Evolutionary conservation across 2,888 invertebrate species (phyloP), one percentile per base, ranked within the genome.

Genomic region (Cheiracanthium punctorium): DNA sequence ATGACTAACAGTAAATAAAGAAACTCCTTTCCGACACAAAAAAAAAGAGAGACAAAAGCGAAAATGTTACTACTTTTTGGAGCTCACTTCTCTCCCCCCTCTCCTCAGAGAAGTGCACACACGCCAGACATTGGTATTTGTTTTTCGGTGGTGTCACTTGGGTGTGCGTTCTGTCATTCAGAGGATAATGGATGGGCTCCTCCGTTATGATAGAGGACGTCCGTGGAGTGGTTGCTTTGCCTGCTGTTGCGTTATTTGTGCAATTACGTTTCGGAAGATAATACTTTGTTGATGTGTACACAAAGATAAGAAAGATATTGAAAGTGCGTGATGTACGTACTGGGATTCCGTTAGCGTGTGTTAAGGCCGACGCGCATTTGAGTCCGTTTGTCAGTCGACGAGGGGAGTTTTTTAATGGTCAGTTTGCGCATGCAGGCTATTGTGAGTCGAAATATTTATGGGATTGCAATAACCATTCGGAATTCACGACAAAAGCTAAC

Each of bases 111-210:
- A 7, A n/a, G n/a, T n/a, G n/a, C n/a, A 10, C 37, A 37, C 37
- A 37, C 37, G n/a, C n/a, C n/a, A 37, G 4, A 37, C 10, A 37
- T 7, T 24, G 58, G 24, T 58, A 58, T 58, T 58, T 58, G 58
- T 58, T 58, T 58, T 58, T 20, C n/a, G 5, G 58, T 58, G 58
- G 58, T 58, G 58, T 58, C 58, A 58, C 58, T 58, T 20, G 58
- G 58, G 58, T 24, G 58, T 58, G 58, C 58, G 20, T 24, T 24
- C 58, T 58, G 58, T 58, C 58, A 58, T 58, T 58, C 24, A 24
- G 24, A 7, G 58, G 58, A 58, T 58, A 58, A 58, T 58, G 58
- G 58, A 58, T 58, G 58, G 24, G 58, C 14, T 24, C 1, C 2
- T 20, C 24, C 24, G 24, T 58, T 20, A 58, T n/a, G n/a, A n/a